Evolutionary conservation across 92 coral and sea anemone genomes (phyloP), one percentile per base, ranked within the genome.

Genomic region (Micromussa lordhowensis): DNA sequence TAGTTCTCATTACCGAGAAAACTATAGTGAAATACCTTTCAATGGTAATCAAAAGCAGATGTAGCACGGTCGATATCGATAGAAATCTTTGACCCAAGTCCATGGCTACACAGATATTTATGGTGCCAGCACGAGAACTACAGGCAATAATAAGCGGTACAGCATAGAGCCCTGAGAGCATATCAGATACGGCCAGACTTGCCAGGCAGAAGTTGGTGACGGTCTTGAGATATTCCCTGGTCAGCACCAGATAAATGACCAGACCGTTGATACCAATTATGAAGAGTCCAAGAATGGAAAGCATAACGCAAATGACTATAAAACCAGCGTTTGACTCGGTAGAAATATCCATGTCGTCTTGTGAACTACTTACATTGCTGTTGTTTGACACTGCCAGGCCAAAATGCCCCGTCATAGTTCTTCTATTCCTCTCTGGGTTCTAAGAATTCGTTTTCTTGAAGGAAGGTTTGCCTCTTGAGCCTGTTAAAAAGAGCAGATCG

Each of bases 1-100:
- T 87, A 14, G 90, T 58, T 30, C 86, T 55, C 22, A 88, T 66
- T 24, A 87, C 87, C 5, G 95, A 92, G 44, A 82, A 80, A 17
- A 94, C 94, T 55, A 94, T 94, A 83, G 93, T 92, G 64, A 87
- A 87, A 73, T 94, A 94, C n/a, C 97, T 85, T 78, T 94, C 97
- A 32, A 90, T 36, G 0, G 97, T 94, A 7, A 94, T 88, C 40
- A 94, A 73, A n/a, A 94, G 57, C 35, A 94, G 76, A 36, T 94
- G 97, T 7, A 93, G 75, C 9, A 94, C 86, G 19, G 94, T 94
- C 0, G 97, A 94, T 36, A 90, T 90, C 75, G 97, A 92, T 31
- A 94, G 94, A 71, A 94, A 93, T 30, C 97, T 90, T 59, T 90
- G 95, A 11, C 92, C 92, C 49, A 93, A 84, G 71, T 94, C 97